Conservation (phyloP, 2,797 vertebrate genomes). For the Artibeus jamaicensis region DNA sequence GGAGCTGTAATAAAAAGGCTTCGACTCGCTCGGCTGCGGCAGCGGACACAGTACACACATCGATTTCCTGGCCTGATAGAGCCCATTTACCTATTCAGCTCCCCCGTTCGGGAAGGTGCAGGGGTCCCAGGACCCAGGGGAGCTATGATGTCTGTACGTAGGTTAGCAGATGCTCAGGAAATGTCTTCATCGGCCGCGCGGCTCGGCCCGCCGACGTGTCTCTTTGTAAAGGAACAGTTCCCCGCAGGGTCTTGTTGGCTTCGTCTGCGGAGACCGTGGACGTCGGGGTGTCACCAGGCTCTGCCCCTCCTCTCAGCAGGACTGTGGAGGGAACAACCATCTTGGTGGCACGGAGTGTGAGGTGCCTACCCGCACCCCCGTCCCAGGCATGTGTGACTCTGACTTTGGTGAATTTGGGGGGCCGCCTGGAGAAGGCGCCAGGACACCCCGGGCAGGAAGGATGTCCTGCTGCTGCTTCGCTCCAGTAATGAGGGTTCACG, state of each 20-base stretch:
- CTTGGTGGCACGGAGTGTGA: not conserved
- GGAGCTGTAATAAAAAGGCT: constrained; percentile 88
- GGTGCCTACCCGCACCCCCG: rapidly evolving
- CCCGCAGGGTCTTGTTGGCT: not conserved
- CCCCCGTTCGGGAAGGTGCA: constrained; percentile 86
- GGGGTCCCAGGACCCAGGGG: constrained; percentile 85
- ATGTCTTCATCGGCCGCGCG: constrained; percentile 85
- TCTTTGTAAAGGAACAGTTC: constrained; percentile 39
- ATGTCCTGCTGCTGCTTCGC: not conserved
- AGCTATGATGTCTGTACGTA: constrained; percentile 86
- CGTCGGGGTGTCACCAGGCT: no score
- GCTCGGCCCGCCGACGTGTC: constrained; percentile 70
- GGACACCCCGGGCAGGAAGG: not conserved
- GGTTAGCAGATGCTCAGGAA: constrained; percentile 85
- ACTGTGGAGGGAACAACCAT: no score
- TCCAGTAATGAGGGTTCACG: not conserved
- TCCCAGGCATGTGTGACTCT: not conserved
- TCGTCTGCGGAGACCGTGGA: not conserved
- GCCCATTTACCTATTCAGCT: constrained; percentile 91
- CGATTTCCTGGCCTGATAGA: constrained; percentile 89
- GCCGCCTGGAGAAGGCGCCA: not conserved
- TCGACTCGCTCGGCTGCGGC: constrained; percentile 87
- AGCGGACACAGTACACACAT: constrained; percentile 87
- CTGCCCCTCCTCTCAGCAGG: no score
- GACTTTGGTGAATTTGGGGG: not conserved